These are phyloP conservation scores for Argyra leucocephala DNA, from an alignment of 2,888 invertebrate genomes.

Conservation along the genomic window DNA sequence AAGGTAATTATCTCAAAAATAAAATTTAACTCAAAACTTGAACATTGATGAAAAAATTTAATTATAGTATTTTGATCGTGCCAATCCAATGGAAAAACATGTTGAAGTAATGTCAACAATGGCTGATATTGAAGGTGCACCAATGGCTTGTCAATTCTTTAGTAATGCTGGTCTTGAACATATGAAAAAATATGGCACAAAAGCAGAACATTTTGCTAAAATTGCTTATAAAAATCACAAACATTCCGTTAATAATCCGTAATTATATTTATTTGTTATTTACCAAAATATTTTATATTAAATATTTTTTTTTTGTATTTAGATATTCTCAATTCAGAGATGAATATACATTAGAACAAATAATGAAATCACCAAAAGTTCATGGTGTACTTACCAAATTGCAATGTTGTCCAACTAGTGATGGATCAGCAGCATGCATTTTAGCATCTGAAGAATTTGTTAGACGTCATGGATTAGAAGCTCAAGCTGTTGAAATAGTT, in stretches of 20 bases:
- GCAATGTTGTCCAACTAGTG: conserved; percentile 97
- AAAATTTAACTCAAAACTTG: neutral
- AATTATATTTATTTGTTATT: conserved; percentile 29
- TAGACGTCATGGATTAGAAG: conserved; percentile 65
- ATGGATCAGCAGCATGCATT: conserved; percentile 92
- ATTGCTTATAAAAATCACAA: conserved; percentile 97
- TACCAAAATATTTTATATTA: conserved; percentile 5
- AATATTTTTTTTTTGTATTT: conserved; percentile 20
- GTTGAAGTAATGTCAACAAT: conserved; percentile 75
- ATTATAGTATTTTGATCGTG: conserved; percentile 62
- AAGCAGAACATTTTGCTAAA: conserved; percentile 87
- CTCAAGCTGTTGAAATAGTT: conserved; percentile 86
- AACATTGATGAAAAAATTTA: conserved; percentile 8
- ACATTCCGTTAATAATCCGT: conserved; percentile 93
- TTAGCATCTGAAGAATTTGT: conserved; percentile 89
- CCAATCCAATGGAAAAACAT: conserved; percentile 83
- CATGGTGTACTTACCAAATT: conserved; percentile 89
- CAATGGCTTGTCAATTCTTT: conserved; percentile 90
- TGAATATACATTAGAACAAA: conserved; percentile 83
- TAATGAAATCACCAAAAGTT: conserved; percentile 76
- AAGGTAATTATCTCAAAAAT: conserved; percentile 45
- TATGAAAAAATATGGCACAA: conserved; percentile 72
- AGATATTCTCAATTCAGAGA: conserved; percentile 88
- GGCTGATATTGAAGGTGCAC: conserved; percentile 69
- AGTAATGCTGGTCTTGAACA: conserved; percentile 94